Evolutionary conservation across 2,888 invertebrate genomes (phyloP), one percentile per base, ranked within the genome.

Genomic region (Omphaloscelis lunosa): DNA sequence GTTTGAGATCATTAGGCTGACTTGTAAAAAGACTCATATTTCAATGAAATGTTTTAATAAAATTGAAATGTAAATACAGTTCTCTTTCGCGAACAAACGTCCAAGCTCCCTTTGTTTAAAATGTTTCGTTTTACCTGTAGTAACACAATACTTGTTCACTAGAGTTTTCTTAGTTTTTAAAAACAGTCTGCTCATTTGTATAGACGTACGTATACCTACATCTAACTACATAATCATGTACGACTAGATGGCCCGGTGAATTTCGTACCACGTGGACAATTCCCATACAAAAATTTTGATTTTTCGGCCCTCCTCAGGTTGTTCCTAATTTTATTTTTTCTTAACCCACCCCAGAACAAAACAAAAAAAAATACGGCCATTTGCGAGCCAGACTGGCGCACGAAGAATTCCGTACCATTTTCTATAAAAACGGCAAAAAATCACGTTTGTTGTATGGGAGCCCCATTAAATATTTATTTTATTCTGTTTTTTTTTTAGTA

Each of bases 81-180:
- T 72, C 68, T 63, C 41, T 63, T 77, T 76, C 11, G 61, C 53
- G 66, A 80, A 73, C 45, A 69, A 70, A 78, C 23, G 71, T 82
- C 45, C 66, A 48, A 48, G 72, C 27, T 77, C 53, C 56, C 74
- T 81, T 85, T 85, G 78, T 81, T 59, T 58, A 23, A 68, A 73
- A 80, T 58, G 59, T 74, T 78, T 66, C 75, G 41, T 84, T 84
- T 69, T 70, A 78, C 48, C 58, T 76, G 84, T 62, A 75, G 75
- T 77, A 77, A 45, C 34, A 80, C 71, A 81, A 81, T 75, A 69
- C 63, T 51, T 45, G 56, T 71, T 75, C 70, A 58, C 59, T 39
- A 58, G n/a, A 71, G 45, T 80, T 84, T 84, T 74, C 74, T 74
- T 66, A 84, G 48, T 74, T 66, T 70, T 17, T 51, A 56, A 72